Percentiles rank a stretch among this genome's conserved stretches.
Evolutionary conservation across 1,140 invertebrate species (phyloP).

Genomic region (roundworm (Caenorhabditis elegans)): WBcel235 BX284606.5:8266501-8267000

Average conservation of each 20-base stretch:
- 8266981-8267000: too few species aligned
- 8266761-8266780: conserved; percentile 41
- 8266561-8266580: too few species aligned
- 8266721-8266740: neutral
- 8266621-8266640: neutral
- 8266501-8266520: too few species aligned
- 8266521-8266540: too few species aligned
- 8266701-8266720: neutral
- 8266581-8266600: conserved; percentile 15
- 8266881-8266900: conserved; percentile 45
- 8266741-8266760: neutral
- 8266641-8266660: neutral
- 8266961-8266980: too few species aligned
- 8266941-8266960: neutral
- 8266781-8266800: conserved; percentile 47
- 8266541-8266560: too few species aligned
- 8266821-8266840: conserved; percentile 31
- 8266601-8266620: neutral
- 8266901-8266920: conserved; percentile 35
- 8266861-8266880: conserved; percentile 38
- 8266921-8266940: neutral
- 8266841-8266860: conserved; percentile 50
- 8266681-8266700: neutral
- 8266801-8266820: conserved; percentile 44
- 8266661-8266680: neutral